Base-by-base conservation (phyloP, 2,797 vertebrate species). In the Bradypodion ventrale region DNA sequence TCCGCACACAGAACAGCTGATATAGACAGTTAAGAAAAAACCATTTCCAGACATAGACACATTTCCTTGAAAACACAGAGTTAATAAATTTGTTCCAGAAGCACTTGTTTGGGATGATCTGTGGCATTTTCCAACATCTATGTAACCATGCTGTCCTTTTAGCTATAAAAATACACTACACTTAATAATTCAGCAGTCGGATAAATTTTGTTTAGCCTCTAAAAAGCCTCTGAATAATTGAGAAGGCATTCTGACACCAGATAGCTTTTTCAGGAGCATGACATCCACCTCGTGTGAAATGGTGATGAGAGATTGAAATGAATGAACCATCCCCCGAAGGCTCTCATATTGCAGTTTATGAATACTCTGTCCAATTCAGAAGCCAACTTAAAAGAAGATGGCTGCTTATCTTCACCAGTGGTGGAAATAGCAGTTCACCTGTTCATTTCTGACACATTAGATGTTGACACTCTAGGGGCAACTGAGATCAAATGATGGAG, bases 141-240 rank as follows among this genome's bases (percentile, higher is more conserved):
- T 83, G 56, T 78, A 78, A 80, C 81, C 80, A 77, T 59, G 82
- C 74, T 21, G 52, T 84, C 84, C 42, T 76, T 85, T 90, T 63
- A 70, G 86, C 81, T 29, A 78, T 0, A 78, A 60, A 87, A 84
- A 76, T 35, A 83, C 82, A 49, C 23, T 82, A 75, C 85, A 29
- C 83, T 84, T 70, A 90, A 92, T 92, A 94, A 90, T 91, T 93
- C 60, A 95, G 56, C 19, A 37, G 86, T 75, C 87, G 89, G 91
- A 78, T 59, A 78, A 85, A 83, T 94, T 95, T 94, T 86, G 56
- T 37, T 91, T 83, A 93, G 89, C 69, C 63, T 86, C 89, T 94
- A 91, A 95, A 93, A 66, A 91, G 87, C 60, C 84, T 78, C 87
- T 98, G 79, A 97, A 97, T 97, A 95, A 97, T 97, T 96, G 79